phyloP scores from a whole-genome alignment of 2,113 vertebrate genomes.

The Loxodonta africana region DNA sequence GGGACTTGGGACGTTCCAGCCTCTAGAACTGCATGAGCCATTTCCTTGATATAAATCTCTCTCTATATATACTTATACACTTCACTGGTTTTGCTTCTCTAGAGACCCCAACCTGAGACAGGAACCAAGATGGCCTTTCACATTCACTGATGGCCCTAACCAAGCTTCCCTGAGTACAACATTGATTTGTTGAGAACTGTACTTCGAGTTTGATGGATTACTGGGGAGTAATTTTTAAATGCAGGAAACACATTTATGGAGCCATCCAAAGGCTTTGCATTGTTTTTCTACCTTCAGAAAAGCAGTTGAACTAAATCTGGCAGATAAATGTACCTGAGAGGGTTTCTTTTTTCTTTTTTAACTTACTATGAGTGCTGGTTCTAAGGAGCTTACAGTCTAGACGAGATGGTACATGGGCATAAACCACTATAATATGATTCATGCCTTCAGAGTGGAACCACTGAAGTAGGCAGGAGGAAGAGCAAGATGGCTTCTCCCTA shows the following conservation, averaged over 20 bases:
- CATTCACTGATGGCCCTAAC: neutral
- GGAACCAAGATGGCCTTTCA: neutral
- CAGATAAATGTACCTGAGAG: neutral
- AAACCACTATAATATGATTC: neutral
- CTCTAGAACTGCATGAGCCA: no score
- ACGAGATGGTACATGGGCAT: neutral
- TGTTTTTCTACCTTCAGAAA: conserved; percentile 32
- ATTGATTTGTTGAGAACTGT: neutral
- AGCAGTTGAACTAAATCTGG: neutral
- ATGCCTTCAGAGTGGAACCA: neutral
- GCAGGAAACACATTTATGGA: neutral
- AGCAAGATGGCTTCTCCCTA: no score
- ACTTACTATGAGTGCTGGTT: neutral
- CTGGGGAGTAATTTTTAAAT: neutral
- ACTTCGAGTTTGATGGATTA: neutral
- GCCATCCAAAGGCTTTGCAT: neutral
- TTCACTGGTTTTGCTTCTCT: no score
- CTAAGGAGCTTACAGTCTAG: neutral
- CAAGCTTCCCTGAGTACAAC: neutral
- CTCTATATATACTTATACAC: no score
- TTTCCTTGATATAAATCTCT: no score
- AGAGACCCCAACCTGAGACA: no score
- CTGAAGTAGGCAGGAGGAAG: no score
- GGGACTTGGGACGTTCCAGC: no score
- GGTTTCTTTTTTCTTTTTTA: neutral